Evolutionary conservation across 2,888 invertebrate species (phyloP).

Genomic region (Papilio elwesi): DNA sequence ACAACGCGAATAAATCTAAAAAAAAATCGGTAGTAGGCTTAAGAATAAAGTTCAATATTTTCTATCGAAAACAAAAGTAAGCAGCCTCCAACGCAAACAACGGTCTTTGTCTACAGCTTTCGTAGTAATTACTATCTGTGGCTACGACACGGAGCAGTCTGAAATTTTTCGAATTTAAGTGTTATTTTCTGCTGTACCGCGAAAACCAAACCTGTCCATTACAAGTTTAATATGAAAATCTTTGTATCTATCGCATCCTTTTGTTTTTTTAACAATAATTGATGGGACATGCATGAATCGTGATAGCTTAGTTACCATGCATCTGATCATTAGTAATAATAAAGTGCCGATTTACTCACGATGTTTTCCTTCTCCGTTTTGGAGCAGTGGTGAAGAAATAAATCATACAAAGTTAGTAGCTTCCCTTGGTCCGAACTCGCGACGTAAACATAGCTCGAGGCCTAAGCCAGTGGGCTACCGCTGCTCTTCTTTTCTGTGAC

Average conservation of each 20-base stretch:
- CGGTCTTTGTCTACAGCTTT: constrained; percentile 13
- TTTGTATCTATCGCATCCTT: neutral
- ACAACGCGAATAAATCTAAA: neutral
- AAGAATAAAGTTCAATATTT: constrained; percentile 4
- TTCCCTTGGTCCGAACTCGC: too few species aligned
- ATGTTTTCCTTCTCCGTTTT: too few species aligned
- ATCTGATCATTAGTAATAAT: too few species aligned
- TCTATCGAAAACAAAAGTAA: constrained; percentile 13
- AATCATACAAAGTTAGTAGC: too few species aligned
- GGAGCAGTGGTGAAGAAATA: too few species aligned
- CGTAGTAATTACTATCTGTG: constrained; percentile 15
- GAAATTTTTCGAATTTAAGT: neutral
- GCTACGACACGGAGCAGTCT: constrained; percentile 3
- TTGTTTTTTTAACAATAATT: neutral
- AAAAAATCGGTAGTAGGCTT: neutral
- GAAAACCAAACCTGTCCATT: constrained; percentile 4
- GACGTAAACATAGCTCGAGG: too few species aligned
- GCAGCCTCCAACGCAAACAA: constrained; percentile 3
- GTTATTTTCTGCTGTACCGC: neutral
- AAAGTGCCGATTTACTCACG: too few species aligned
- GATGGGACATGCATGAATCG: neutral
- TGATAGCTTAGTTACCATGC: too few species aligned
- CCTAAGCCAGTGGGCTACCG: too few species aligned
- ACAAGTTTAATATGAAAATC: constrained; percentile 1
- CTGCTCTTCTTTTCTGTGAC: too few species aligned